phyloP scores from a whole-genome alignment of 1,140 invertebrate species.

The Drosophila yakuba region DNA sequence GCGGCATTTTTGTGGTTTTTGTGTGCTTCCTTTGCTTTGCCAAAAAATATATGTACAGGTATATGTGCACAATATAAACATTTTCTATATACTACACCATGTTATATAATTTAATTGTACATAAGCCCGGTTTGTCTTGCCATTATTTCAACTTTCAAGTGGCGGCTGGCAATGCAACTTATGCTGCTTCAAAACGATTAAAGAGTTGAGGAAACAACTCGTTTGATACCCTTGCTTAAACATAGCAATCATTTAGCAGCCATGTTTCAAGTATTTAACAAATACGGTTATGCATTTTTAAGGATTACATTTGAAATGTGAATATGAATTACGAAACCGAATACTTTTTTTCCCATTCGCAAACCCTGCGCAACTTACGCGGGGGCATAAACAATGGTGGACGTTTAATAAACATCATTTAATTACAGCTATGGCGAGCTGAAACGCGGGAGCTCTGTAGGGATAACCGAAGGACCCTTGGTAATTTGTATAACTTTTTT shows the following conservation, averaged over 20 bases:
- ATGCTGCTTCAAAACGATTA: background rate
- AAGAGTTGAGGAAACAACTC: background rate
- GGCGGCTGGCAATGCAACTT: conserved; percentile 14
- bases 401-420: conserved; percentile 76
- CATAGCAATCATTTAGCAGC: background rate
- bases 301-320: too few relatives aligned
- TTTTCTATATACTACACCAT: background rate
- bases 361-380: background rate
- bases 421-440: conserved; percentile 60
- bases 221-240: background rate
- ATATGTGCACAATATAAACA: conserved; percentile 2
- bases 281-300: too few relatives aligned
- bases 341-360: background rate
- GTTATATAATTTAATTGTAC: conserved; percentile 15
- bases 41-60: background rate
- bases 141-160: conserved; percentile 50
- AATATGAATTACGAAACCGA: too few relatives aligned
- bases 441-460: conserved; percentile 25
- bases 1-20: conserved; percentile 77
- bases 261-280: too few relatives aligned
- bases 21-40: conserved; percentile 32
- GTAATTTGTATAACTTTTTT: conserved; percentile 73
- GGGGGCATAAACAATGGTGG: conserved; percentile 21
- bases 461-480: conserved; percentile 40
- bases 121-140: conserved; percentile 18